Conservation (phyloP, 2,888 invertebrate genomes). For the Keiferia lycopersicella region DNA sequence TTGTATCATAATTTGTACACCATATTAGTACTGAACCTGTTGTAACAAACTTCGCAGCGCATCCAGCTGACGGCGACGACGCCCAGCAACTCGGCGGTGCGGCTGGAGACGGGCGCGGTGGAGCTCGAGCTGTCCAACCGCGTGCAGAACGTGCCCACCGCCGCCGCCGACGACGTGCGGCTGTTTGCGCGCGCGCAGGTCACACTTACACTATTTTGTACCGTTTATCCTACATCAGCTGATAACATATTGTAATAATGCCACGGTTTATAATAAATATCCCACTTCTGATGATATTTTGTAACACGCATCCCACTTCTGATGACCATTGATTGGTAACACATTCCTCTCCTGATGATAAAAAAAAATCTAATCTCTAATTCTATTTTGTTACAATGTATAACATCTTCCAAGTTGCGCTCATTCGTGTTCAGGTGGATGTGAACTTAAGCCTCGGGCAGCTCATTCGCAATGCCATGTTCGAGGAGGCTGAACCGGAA, state of each 20-base stretch:
- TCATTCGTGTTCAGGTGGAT: conserved; percentile 66
- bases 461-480: conserved; percentile 94
- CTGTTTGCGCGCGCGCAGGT: conserved; percentile 29
- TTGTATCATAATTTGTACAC: too few relatives aligned
- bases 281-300: neutral
- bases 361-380: too few relatives aligned
- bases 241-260: neutral
- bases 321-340: too few relatives aligned
- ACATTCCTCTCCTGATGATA: too few relatives aligned
- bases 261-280: neutral
- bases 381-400: too few relatives aligned
- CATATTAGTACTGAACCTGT: neutral
- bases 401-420: too few relatives aligned
- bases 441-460: conserved; percentile 98
- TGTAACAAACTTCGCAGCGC: conserved; percentile 78
- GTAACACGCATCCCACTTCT: neutral
- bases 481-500: conserved; percentile 98
- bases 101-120: conserved; percentile 96
- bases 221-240: neutral
- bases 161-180: conserved; percentile 82
- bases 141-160: conserved; percentile 91
- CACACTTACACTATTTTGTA: too few relatives aligned
- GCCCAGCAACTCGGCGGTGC: conserved; percentile 97
- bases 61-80: conserved; percentile 99
- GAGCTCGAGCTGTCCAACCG: conserved; percentile 97